These are phyloP conservation scores for Sander vitreus DNA, from an alignment of 2,113 vertebrate genomes.

Conservation along the genomic window DNA sequence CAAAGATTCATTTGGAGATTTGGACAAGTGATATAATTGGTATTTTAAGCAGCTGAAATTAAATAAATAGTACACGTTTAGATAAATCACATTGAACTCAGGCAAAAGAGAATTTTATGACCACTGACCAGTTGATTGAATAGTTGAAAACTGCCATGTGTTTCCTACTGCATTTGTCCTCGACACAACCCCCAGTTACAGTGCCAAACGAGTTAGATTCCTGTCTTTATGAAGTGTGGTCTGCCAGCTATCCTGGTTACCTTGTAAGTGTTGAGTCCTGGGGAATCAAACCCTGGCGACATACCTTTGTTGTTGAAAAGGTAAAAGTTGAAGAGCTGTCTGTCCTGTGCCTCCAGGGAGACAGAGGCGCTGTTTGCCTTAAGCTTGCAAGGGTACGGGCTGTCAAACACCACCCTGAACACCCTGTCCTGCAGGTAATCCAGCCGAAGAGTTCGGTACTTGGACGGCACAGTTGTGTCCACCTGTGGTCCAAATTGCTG, in stretches of 20 bases:
- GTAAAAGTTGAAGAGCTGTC: conserved; percentile 92
- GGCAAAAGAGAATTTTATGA: neutral
- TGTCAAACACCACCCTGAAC: conserved; percentile 91
- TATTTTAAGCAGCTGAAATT: neutral
- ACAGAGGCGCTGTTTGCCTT: conserved; percentile 87
- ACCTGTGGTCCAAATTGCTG: conserved; percentile 93
- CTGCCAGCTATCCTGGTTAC: conserved; percentile 85
- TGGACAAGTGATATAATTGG: neutral
- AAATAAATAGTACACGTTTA: neutral
- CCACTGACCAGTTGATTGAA: neutral
- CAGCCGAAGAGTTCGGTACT: conserved; percentile 87
- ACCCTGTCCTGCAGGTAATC: conserved; percentile 90
- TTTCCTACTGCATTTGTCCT: conserved; percentile 8
- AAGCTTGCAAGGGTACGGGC: conserved; percentile 90
- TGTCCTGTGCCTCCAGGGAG: conserved; percentile 91
- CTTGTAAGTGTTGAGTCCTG: conserved; percentile 92
- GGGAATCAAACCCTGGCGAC: conserved; percentile 91
- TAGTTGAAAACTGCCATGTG: neutral
- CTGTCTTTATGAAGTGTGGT: conserved; percentile 70
- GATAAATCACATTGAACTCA: neutral
- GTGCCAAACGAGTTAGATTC: neutral
- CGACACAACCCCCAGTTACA: neutral
- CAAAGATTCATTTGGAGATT: neutral
- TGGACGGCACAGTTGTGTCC: conserved; percentile 86
- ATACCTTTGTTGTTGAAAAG: conserved; percentile 85